phyloP scores from a whole-genome alignment of 2,797 vertebrate genomes.

The Notamacropus eugenii region DNA sequence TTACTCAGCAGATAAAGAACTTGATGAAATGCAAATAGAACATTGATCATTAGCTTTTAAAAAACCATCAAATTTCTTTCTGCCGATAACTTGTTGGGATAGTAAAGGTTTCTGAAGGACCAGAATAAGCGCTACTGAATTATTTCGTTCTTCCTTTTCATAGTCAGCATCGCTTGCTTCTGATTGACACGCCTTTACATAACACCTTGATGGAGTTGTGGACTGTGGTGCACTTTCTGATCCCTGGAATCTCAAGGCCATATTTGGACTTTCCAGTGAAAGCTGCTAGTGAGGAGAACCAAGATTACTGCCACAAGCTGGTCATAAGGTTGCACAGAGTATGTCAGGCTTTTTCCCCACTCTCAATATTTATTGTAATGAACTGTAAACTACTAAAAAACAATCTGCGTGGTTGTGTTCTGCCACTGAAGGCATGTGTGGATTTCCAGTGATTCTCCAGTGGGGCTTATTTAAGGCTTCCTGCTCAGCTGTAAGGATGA shows the following conservation, averaged over 20 bases:
- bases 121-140: background rate
- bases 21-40: background rate
- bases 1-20: background rate
- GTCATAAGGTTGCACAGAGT: slow-evolving; percentile 95
- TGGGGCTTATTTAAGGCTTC: background rate
- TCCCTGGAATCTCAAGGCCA: slow-evolving; percentile 92
- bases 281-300: slow-evolving; percentile 93
- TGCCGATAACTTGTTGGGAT: background rate
- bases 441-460: background rate
- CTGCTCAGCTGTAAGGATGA: background rate
- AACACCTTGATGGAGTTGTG: slow-evolving; percentile 94
- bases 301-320: slow-evolving; percentile 96
- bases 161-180: slow-evolving; percentile 93
- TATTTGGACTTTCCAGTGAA: slow-evolving; percentile 94
- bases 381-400: background rate
- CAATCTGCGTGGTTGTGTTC: background rate
- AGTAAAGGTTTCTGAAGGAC: background rate
- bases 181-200: slow-evolving; percentile 93
- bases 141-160: slow-evolving; percentile 48
- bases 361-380: background rate
- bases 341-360: slow-evolving; percentile 13
- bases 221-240: slow-evolving; percentile 95
- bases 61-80: background rate
- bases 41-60: background rate
- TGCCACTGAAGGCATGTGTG: background rate